phyloP scores from a whole-genome alignment of 2,888 invertebrate species.

The Chirona hameri region DNA sequence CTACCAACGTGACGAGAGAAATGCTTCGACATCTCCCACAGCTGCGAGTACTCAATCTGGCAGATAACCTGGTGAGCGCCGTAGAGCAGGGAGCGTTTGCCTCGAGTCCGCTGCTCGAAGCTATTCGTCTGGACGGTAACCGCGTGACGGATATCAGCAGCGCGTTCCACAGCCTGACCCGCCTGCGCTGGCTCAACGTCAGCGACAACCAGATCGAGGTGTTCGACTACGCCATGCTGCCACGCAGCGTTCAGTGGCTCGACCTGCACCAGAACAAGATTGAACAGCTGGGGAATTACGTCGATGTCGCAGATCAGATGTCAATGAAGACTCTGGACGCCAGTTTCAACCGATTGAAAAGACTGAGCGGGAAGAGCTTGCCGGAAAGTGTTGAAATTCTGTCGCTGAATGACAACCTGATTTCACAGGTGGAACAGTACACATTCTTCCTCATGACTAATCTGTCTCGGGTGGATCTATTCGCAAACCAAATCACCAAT shows the following conservation, averaged over 20 bases:
- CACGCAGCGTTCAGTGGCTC: constrained; percentile 77
- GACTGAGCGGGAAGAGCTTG: constrained; percentile 76
- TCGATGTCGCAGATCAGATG: constrained; percentile 59
- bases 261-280: constrained; percentile 82
- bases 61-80: constrained; percentile 74
- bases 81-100: constrained; percentile 76
- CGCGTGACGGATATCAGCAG: constrained; percentile 71
- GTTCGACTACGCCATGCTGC: constrained; percentile 82
- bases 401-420: constrained; percentile 73
- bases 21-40: constrained; percentile 73
- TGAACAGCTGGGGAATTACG: constrained; percentile 76
- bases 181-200: too few species aligned
- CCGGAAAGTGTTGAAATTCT: constrained; percentile 76
- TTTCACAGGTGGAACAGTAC: constrained; percentile 79
- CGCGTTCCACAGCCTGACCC: constrained; percentile 73
- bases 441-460: constrained; percentile 84
- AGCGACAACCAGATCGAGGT: constrained; percentile 74
- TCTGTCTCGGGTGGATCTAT: constrained; percentile 73
- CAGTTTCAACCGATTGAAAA: constrained; percentile 72
- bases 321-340: constrained; percentile 73
- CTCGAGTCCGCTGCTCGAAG: constrained; percentile 67
- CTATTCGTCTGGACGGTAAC: constrained; percentile 76
- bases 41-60: constrained; percentile 75
- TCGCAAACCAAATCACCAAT: constrained; percentile 69
- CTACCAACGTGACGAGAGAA: constrained; percentile 71